phyloP scores from a whole-genome alignment of 2,888 invertebrate species.

The Ceraclea dissimilis region DNA sequence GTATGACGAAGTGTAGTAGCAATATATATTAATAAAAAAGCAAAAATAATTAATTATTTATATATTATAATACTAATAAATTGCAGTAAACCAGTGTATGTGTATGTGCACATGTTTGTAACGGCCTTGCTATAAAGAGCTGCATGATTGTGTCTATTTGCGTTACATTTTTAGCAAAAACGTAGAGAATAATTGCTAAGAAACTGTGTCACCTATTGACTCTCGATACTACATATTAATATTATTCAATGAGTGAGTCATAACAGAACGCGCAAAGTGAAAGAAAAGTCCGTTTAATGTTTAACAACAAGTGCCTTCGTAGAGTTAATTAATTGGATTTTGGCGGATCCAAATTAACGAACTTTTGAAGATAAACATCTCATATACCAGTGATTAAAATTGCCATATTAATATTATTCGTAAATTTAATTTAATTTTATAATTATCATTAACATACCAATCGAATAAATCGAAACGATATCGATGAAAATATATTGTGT shows the following conservation, averaged over 20 bases:
- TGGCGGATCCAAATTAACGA: slow-evolving; percentile 22
- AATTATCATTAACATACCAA: neutral
- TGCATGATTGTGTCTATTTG: neutral
- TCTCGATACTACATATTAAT: no score
- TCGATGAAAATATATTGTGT: slow-evolving; percentile 32
- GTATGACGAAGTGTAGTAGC: no score
- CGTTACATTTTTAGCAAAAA: neutral
- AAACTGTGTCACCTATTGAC: neutral
- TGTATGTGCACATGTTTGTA: neutral
- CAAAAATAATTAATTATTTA: neutral
- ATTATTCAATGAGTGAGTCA: neutral
- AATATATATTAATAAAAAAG: no score
- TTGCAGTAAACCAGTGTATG: neutral
- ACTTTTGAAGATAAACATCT: slow-evolving; percentile 4
- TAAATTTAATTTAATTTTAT: neutral
- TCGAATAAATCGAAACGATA: slow-evolving; percentile 38
- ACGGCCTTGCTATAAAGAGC: neutral
- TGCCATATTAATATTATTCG: slow-evolving; percentile 8
- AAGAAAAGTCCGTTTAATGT: neutral
- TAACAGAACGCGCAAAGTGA: neutral
- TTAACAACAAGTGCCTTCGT: neutral
- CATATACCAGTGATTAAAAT: neutral
- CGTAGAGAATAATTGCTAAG: neutral
- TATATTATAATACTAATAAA: neutral
- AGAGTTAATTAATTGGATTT: slow-evolving; percentile 14